These are phyloP conservation scores for Dolomedes plantarius DNA, from an alignment of 2,888 invertebrate species.

Conservation along the genomic window DNA sequence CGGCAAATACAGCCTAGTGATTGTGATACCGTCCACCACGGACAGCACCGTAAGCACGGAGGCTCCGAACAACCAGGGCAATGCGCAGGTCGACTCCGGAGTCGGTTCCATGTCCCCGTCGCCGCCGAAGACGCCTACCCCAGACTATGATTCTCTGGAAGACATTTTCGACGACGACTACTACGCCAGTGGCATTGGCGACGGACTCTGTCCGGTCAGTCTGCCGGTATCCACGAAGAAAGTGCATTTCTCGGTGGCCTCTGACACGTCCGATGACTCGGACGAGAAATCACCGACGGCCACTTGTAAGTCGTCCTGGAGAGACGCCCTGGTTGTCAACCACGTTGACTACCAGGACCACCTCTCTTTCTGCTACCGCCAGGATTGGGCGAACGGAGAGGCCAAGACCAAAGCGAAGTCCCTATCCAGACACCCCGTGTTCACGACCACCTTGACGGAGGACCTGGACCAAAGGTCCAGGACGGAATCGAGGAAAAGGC, in stretches of 20 bases:
- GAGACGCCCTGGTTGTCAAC: conserved; percentile 36
- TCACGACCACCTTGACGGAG: conserved; percentile 36
- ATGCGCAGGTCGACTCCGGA: conserved; percentile 46
- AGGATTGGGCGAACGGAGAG: conserved; percentile 60
- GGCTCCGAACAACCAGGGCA: neutral
- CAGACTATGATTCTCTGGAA: conserved; percentile 56
- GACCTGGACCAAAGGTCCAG: conserved; percentile 5
- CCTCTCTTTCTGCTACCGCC: conserved; percentile 51
- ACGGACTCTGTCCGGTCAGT: neutral
- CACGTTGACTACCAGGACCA: conserved; percentile 24
- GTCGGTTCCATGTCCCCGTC: conserved; percentile 65
- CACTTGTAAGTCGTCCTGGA: conserved; percentile 42
- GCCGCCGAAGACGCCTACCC: conserved; percentile 61
- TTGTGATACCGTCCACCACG: conserved; percentile 26
- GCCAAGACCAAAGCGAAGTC: conserved; percentile 3
- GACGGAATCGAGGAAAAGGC: conserved; percentile 21
- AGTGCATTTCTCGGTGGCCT: conserved; percentile 48
- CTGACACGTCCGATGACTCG: neutral
- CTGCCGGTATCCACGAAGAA: conserved; percentile 22
- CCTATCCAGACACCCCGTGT: conserved; percentile 24
- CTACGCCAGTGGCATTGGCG: neutral
- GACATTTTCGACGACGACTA: conserved; percentile 23
- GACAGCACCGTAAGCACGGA: neutral
- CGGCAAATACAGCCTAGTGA: conserved; percentile 63
- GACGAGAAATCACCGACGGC: neutral